phyloP scores from a whole-genome alignment of 2,888 invertebrate species.

The Apantesis nais region DNA sequence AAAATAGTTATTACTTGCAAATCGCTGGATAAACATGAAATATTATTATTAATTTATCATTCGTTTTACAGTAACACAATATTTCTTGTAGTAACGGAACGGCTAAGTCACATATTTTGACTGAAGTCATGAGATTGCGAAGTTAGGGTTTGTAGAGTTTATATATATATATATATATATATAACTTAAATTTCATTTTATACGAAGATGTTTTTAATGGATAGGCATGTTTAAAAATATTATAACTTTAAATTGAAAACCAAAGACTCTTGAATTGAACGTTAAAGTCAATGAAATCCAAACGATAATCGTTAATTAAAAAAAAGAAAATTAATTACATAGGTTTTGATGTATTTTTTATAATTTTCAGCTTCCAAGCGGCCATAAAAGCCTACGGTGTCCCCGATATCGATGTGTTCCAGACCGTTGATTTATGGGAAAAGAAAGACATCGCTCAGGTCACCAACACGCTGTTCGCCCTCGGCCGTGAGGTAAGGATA shows the following conservation, averaged over 20 bases:
- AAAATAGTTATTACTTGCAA: not conserved
- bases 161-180: too few relatives aligned
- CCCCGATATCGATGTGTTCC: constrained; percentile 96
- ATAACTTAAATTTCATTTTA: too few relatives aligned
- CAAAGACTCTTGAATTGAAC: not conserved
- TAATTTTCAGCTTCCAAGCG: constrained; percentile 89
- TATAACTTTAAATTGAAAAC: not conserved
- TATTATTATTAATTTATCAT: not conserved
- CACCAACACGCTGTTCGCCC: constrained; percentile 93
- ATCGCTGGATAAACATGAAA: not conserved
- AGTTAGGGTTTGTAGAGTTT: too few relatives aligned
- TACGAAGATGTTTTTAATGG: too few relatives aligned
- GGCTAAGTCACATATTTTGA: too few relatives aligned
- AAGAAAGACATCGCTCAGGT: constrained; percentile 95
- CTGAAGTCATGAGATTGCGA: too few relatives aligned
- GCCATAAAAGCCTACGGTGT: constrained; percentile 96
- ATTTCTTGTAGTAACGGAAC: too few relatives aligned
- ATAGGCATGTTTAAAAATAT: not conserved
- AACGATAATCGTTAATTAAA: not conserved
- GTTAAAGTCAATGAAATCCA: not conserved
- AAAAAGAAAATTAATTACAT: not conserved
- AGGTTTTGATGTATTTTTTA: not conserved
- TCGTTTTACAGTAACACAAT: too few relatives aligned
- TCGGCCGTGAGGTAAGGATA: constrained; percentile 91
- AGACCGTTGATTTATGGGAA: constrained; percentile 98